phyloP scores from a whole-genome alignment of 2,113 vertebrate genomes.

The Scopus umbretta region DNA sequence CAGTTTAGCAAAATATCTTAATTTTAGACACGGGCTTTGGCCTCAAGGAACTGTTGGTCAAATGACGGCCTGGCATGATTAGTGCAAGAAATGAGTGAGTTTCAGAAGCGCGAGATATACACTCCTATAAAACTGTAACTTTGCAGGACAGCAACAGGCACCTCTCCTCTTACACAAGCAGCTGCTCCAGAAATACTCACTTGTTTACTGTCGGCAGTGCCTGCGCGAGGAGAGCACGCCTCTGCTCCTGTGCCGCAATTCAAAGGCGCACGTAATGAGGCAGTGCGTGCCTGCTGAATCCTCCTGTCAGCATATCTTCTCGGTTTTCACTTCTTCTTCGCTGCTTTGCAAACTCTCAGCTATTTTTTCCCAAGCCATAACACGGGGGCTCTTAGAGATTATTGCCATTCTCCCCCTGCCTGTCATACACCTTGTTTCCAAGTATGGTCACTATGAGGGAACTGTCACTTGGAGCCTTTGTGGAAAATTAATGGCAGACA shows the following conservation, averaged over 20 bases:
- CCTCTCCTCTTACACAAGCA: constrained; percentile 20
- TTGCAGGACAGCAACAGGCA: constrained; percentile 9
- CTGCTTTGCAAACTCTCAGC: constrained; percentile 21
- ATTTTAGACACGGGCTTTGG: fast-evolving
- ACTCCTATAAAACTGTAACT: background rate
- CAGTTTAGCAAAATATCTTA: background rate
- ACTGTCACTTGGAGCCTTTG: constrained; percentile 85
- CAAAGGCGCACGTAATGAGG: background rate
- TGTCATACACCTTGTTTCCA: constrained; percentile 80
- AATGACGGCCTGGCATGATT: background rate
- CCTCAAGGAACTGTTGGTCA: background rate
- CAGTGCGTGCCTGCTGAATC: background rate
- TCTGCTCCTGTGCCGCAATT: background rate
- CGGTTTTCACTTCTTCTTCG: constrained; percentile 3
- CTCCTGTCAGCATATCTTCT: constrained; percentile 42
- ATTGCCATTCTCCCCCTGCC: constrained; percentile 56
- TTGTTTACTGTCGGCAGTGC: background rate
- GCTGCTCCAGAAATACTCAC: constrained; percentile 30
- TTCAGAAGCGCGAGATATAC: background rate
- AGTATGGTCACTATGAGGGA: constrained; percentile 89
- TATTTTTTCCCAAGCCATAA: constrained; percentile 21
- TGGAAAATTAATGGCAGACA: constrained; percentile 89
- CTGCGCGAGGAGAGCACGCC: background rate
- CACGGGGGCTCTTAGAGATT: constrained; percentile 13
- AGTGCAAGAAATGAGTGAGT: background rate